Percentiles rank a stretch among this genome's conserved stretches.
phyloP scores from a whole-genome alignment of 2,113 vertebrate species.

The Gambusia affinis region DNA sequence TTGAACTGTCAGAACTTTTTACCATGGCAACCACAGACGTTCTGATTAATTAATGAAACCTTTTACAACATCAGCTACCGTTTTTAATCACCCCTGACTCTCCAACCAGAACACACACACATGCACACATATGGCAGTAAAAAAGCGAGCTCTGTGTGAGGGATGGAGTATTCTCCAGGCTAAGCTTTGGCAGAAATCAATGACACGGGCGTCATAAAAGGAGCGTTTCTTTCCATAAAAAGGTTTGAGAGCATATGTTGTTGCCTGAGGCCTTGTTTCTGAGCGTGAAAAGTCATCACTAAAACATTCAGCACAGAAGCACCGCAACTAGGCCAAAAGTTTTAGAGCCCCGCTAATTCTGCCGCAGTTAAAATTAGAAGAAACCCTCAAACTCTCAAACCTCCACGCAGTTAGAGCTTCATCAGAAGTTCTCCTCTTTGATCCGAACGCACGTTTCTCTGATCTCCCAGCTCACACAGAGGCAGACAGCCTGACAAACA shows the following conservation, averaged over 20 bases:
- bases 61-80: constrained; percentile 54
- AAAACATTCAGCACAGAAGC: constrained; percentile 21
- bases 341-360: neutral
- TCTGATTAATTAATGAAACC: constrained; percentile 70
- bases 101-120: constrained; percentile 34
- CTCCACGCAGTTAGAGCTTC: neutral
- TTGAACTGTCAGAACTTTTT: constrained; percentile 53
- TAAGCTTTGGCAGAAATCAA: constrained; percentile 46
- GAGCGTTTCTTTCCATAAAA: constrained; percentile 14
- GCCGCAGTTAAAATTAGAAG: neutral
- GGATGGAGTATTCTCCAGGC: neutral
- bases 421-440: constrained; percentile 14
- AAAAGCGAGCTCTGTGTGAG: constrained; percentile 10
- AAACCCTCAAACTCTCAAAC: neutral
- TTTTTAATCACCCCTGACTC: constrained; percentile 41
- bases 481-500: constrained; percentile 14
- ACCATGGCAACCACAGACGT: constrained; percentile 52
- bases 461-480: neutral
- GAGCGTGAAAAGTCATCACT: constrained; percentile 8
- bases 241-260: constrained; percentile 50
- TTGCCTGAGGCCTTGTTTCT: constrained; percentile 29
- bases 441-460: constrained; percentile 9
- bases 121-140: neutral
- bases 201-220: constrained; percentile 45
- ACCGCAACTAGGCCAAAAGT: neutral